Evolutionary conservation across 2,888 invertebrate species (phyloP), one percentile per base, ranked within the genome.

Genomic region (Scaptomyza cyrtandrae): DNA sequence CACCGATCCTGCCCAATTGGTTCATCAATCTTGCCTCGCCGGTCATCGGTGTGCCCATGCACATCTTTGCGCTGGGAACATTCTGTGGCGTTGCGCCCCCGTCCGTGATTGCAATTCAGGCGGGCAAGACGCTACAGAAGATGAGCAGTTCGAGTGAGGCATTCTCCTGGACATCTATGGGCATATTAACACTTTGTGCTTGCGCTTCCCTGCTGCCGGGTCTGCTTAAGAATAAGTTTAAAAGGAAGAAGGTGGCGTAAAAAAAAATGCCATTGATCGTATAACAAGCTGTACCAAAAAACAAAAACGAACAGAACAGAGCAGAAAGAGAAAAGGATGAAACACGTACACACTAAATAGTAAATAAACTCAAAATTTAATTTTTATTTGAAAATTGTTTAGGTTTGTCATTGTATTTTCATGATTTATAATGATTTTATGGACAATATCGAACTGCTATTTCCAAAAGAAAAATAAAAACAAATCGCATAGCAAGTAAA

Each of bases 1-100:
- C 99, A 29, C 99, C 99, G 57, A 96, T 99, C 90, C 93, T 99
- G 86, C 99, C 99, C 7, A 99, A 99, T 92, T 99, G 99, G 99
- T 99, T 99, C 92, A 91, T 91, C 46, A 91, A 91, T 93, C 94
- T 99, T 90, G 96, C 97, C 0, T 97, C 99, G 71, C 99, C 99
- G 43, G 97, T 99, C 39, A 96, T 99, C 86, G 98, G 98, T 82
- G 99, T 99, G 39, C 98, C 99, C 1, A 92, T 99, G 69, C 90
- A 94, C 74, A 97, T 98, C 67, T 99, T 99, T 93, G 97, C 97
- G 74, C 90, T 98, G 63, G 99, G 99, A 74, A 99, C 99, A 66
- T 99, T 99, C 92, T 94, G 99, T 74, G 97, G 98, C 75, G 98
- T 98, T 11, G 98, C 97, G 0, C 99, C 99, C 48, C 99, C 99